These are phyloP conservation scores for Datnioides undecimradiatus DNA, from an alignment of 2,113 vertebrate species.

Conservation along the genomic window DNA sequence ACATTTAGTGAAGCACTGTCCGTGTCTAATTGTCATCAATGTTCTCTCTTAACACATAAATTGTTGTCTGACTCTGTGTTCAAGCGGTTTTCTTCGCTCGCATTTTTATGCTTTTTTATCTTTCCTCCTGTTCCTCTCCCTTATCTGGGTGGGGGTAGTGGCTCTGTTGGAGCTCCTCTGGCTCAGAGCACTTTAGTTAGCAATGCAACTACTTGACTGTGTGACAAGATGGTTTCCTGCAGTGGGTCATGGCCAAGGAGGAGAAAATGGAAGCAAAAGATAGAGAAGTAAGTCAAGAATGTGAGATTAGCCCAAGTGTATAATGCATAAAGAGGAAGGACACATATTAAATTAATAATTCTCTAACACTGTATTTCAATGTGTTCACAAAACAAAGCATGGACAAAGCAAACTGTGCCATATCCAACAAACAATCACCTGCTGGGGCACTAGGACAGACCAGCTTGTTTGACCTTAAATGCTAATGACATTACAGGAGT, in stretches of 20 bases:
- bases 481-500: conserved; percentile 75
- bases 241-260: conserved; percentile 28
- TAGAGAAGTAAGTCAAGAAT: not conserved
- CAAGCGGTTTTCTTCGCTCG: conserved; percentile 18
- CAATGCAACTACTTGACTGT: conserved; percentile 39
- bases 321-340: not conserved
- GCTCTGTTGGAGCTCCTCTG: conserved; percentile 43
- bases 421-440: conserved; percentile 31
- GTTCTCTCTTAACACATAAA: conserved; percentile 34
- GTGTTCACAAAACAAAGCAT: not conserved
- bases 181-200: conserved; percentile 49
- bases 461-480: conserved; percentile 71
- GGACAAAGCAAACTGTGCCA: not conserved
- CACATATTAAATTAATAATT: not conserved
- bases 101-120: conserved; percentile 36
- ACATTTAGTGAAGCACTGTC: conserved; percentile 46
- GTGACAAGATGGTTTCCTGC: conserved; percentile 67
- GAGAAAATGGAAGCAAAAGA: conserved; percentile 38
- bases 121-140: conserved; percentile 9
- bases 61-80: conserved; percentile 36
- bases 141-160: conserved; percentile 35
- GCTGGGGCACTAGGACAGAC: conserved; percentile 36
- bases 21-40: conserved; percentile 56
- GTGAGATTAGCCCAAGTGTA: not conserved
- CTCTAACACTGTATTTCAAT: not conserved